Evolutionary conservation across 30 jellyfish, hydroid and myxozoan species (phyloP), one percentile per base, ranked within the genome.

Genomic region (Rhopilema esculentum): DNA sequence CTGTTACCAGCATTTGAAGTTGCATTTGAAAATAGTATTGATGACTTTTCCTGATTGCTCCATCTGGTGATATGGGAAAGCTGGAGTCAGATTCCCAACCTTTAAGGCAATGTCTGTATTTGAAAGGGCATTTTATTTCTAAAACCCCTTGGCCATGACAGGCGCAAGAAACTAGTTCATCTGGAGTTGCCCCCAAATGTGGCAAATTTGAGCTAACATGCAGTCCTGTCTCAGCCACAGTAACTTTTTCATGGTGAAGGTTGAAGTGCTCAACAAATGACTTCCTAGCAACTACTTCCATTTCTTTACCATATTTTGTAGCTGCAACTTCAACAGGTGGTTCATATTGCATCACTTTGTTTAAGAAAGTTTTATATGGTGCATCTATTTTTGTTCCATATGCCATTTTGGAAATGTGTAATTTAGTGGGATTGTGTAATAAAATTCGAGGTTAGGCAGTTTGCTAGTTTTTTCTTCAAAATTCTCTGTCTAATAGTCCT

Each of bases 131-230:
- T 69, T 82, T 89, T 49, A 89, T 72, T 80, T 89, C 97, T 15
- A 89, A 53, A 16, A 80, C 27, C 21, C 93, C 69, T 15, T 51
- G 49, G 25, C 84, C 90, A 69, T 89, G 93, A 69, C 97, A 89
- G 77, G 61, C 1, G 49, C 97, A 89, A 18, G 74, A 4, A 8
- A 50, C 86, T 9, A 89, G n/a, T 1, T 93, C 93, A 69, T 89
- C 97, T 62, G 97, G 97, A 49, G 78, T 16, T 20, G 96, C 96
- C 7, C 96, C 96, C 28, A 88, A 77, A 30, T 17, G 79, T 19
- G 87, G 88, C 8, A 31, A 66, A 21, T 29, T 79, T 57, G 70
- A 77, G 6, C 65, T 78, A 29, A 82, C 88, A 77, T 51, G 88
- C 29, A 77, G 30, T 19, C 77, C 88, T 15, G 77, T 77, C 33